A percentile compares a stretch with the other conserved stretches of the same genome.
Evolutionary conservation across 2,888 invertebrate species (phyloP).

Genomic region (Fissipunctia ypsillon): DNA sequence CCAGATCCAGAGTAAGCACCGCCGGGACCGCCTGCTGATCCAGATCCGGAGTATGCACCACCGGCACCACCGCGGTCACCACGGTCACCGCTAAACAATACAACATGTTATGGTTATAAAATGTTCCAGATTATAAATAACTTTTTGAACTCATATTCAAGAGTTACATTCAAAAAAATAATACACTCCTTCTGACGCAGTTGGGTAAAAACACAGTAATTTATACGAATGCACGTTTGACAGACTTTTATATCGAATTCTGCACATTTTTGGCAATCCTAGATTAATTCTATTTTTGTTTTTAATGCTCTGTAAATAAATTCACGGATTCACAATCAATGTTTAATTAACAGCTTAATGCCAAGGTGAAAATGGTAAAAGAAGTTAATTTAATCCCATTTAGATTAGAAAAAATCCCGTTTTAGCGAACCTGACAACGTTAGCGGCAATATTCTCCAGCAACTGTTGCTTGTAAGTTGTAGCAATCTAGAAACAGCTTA

Average conservation of each 20-base stretch:
- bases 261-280: background rate
- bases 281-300: background rate
- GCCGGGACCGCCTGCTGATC: constrained; percentile 71
- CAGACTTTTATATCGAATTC: background rate
- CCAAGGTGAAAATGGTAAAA: background rate
- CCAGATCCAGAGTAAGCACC: constrained; percentile 73
- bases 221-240: background rate
- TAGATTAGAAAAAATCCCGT: background rate
- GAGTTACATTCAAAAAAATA: background rate
- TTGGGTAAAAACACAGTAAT: background rate
- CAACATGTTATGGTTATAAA: background rate
- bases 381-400: background rate
- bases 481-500: background rate
- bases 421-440: background rate
- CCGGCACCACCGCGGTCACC: constrained; percentile 83
- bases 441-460: background rate
- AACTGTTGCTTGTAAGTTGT: background rate
- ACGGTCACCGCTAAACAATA: constrained; percentile 79
- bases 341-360: background rate
- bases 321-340: constrained; percentile 4
- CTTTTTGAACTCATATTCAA: background rate
- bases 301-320: background rate
- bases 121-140: background rate
- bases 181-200: too few relatives aligned
- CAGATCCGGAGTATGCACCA: constrained; percentile 77